A percentile compares a stretch with the other conserved stretches of the same genome.
These are phyloP conservation scores for Neogobius melanostomus DNA, from an alignment of 2,113 vertebrate species.

Conservation along the genomic window DNA sequence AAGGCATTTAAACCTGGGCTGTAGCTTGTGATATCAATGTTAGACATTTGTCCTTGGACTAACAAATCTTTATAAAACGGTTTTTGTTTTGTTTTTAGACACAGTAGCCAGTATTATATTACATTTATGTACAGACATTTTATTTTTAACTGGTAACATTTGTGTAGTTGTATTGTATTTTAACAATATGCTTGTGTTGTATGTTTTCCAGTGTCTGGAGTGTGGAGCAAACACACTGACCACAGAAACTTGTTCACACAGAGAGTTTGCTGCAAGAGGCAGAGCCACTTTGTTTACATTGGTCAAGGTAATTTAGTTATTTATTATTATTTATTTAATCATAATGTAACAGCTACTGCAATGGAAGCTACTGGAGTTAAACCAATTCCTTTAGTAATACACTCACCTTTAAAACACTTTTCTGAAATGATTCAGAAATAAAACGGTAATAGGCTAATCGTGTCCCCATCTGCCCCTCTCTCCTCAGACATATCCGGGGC, in stretches of 20 bases:
- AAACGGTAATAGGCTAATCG: neutral
- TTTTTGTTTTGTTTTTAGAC: no score
- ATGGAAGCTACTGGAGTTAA: neutral
- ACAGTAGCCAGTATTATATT: no score
- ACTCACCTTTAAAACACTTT: neutral
- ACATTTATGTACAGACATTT: neutral
- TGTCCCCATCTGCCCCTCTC: neutral
- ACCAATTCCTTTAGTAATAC: neutral
- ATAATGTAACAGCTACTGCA: no score
- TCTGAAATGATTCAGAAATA: neutral
- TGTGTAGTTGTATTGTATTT: neutral
- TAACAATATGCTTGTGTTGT: conserved; percentile 3
- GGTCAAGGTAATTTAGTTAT: conserved; percentile 66
- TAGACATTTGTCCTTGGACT: neutral
- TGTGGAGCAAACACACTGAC: conserved; percentile 45
- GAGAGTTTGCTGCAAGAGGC: conserved; percentile 78
- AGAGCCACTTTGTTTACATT: conserved; percentile 72
- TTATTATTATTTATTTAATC: neutral
- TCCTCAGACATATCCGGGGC: conserved; percentile 75
- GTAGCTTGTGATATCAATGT: neutral
- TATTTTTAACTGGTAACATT: neutral
- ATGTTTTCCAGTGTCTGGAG: conserved; percentile 54
- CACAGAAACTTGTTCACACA: conserved; percentile 71
- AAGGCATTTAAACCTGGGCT: neutral
- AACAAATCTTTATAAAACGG: neutral